Evolutionary conservation across 2,797 vertebrate genomes (phyloP).

Genomic region (Tympanoctomys barrerae): DNA sequence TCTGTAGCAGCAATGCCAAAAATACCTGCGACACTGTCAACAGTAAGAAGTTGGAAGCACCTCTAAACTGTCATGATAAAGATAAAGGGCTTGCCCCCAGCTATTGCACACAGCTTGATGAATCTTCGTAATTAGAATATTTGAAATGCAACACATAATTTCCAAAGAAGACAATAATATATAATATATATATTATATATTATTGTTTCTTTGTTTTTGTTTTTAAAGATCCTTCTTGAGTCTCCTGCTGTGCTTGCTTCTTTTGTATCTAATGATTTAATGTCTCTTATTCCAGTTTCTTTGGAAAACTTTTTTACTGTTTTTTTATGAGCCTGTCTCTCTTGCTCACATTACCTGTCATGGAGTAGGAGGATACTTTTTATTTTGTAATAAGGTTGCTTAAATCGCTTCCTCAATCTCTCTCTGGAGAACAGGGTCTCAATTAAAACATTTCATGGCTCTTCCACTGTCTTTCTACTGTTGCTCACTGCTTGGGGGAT

Average conservation of each 20-base stretch:
- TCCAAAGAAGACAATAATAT: constrained; percentile 52
- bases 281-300: constrained; percentile 30
- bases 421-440: constrained; percentile 85
- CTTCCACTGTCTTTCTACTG: constrained; percentile 76
- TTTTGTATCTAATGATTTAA: constrained; percentile 68
- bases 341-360: constrained; percentile 82
- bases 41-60: neutral
- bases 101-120: constrained; percentile 4
- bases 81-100: neutral
- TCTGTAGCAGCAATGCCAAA: neutral
- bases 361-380: constrained; percentile 79
- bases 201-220: too few species aligned
- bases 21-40: neutral
- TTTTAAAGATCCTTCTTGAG: constrained; percentile 46
- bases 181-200: too few species aligned
- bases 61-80: neutral
- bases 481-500: constrained; percentile 75
- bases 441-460: constrained; percentile 81
- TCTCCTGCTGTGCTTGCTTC: constrained; percentile 59
- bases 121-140: constrained; percentile 72
- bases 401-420: constrained; percentile 81
- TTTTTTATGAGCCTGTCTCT: constrained; percentile 62
- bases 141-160: constrained; percentile 37
- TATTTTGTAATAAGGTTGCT: constrained; percentile 72
- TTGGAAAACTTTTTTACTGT: constrained; percentile 15